Evolutionary conservation across 2,888 invertebrate species (phyloP).

Genomic region (Drosophila sordidapex): DNA sequence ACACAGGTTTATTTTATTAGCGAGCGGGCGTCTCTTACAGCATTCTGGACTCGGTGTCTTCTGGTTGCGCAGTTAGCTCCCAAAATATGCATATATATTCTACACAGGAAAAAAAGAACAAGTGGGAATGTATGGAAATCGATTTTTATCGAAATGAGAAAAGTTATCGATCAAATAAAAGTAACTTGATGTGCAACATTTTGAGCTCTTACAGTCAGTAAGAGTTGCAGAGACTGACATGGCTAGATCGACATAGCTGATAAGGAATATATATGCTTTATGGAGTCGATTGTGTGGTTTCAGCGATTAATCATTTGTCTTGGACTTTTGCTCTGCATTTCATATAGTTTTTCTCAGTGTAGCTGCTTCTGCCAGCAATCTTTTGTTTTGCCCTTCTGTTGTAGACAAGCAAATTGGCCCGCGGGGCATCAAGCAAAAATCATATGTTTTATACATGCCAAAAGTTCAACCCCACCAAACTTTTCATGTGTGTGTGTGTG

Average conservation of each 20-base stretch:
- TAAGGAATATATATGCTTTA: background rate
- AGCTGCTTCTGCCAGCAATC: conserved; percentile 1
- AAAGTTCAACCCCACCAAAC: conserved; percentile 37
- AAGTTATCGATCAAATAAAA: background rate
- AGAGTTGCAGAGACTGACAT: background rate
- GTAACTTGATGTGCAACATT: background rate
- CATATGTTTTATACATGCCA: conserved; percentile 78
- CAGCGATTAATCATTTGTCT: background rate
- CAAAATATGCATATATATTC: background rate
- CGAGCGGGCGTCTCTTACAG: conserved; percentile 41
- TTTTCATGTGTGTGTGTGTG: conserved; percentile 23
- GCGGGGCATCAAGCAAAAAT: conserved; percentile 76
- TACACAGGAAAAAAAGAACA: background rate
- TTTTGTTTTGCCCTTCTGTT: conserved; percentile 60
- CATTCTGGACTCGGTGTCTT: conserved; percentile 29
- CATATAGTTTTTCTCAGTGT: background rate
- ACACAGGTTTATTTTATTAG: conserved; percentile 77
- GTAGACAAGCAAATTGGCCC: conserved; percentile 79
- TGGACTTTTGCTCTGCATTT: background rate
- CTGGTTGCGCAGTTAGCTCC: background rate
- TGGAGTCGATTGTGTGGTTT: background rate
- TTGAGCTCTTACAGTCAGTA: background rate
- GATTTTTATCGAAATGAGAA: background rate
- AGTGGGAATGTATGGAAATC: background rate
- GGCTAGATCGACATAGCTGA: background rate